These are phyloP conservation scores for Microhierax caerulescens DNA, from an alignment of 2,797 vertebrate species.

Conservation along the genomic window DNA sequence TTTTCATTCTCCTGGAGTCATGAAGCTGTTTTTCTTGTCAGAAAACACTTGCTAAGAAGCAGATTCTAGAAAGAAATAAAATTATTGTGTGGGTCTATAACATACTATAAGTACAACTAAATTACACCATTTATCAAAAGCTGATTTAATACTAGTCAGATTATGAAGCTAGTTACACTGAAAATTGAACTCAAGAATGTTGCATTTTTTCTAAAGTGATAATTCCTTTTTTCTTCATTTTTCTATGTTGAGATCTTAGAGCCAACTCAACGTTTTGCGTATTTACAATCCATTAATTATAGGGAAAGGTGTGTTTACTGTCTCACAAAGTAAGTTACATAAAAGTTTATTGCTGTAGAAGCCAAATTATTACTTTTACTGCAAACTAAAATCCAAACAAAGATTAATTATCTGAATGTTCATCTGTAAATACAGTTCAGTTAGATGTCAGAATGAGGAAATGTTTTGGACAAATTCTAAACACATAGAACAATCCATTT, in stretches of 20 bases:
- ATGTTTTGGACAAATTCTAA: background rate
- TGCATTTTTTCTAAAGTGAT: background rate
- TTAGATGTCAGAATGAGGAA: background rate
- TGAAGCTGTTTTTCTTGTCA: constrained; percentile 19
- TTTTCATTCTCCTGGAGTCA: background rate
- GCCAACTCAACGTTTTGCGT: background rate
- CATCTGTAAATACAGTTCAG: background rate
- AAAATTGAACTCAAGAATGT: background rate
- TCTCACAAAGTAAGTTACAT: background rate
- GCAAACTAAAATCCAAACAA: background rate
- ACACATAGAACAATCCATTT: background rate
- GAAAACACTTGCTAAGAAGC: background rate
- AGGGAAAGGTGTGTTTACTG: background rate
- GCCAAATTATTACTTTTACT: background rate
- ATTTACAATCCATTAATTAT: background rate
- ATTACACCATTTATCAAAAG: constrained; percentile 35
- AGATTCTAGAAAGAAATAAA: constrained; percentile 27
- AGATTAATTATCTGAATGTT: background rate
- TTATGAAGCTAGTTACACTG: background rate
- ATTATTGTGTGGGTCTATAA: constrained; percentile 44
- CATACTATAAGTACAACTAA: background rate
- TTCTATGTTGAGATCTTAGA: background rate
- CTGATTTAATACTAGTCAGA: background rate
- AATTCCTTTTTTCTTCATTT: background rate
- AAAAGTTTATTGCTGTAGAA: background rate